These are phyloP conservation scores for Acleris sparsana DNA, from an alignment of 2,888 invertebrate genomes.

Conservation along the genomic window DNA sequence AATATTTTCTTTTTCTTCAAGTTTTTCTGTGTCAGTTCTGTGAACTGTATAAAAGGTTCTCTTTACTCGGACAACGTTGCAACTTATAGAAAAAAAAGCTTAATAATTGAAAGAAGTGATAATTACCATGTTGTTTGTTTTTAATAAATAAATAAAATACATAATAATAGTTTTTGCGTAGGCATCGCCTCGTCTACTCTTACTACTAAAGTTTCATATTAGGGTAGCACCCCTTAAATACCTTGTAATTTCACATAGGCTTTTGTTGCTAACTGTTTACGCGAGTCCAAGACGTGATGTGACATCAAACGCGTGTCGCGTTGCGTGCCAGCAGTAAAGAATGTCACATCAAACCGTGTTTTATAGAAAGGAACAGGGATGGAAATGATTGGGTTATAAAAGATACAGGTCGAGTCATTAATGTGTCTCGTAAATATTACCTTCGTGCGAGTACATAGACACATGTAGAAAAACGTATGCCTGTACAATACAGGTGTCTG, in stretches of 20 bases:
- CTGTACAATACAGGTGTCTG: neutral
- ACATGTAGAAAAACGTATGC: too few relatives aligned
- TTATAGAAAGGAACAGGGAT: conserved; percentile 21
- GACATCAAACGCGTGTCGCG: conserved; percentile 13
- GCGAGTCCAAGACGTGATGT: neutral
- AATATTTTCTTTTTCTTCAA: neutral
- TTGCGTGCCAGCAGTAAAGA: conserved; percentile 27
- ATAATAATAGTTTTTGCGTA: too few relatives aligned
- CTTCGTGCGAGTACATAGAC: neutral
- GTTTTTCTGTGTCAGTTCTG: neutral
- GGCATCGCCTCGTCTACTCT: neutral
- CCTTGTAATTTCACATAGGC: neutral
- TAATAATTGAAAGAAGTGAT: too few relatives aligned
- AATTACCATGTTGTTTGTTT: too few relatives aligned
- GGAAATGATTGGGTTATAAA: conserved; percentile 29
- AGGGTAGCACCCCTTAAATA: neutral
- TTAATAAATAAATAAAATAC: too few relatives aligned
- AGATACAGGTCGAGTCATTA: conserved; percentile 21
- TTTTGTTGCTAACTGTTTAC: neutral
- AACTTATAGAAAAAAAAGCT: too few relatives aligned
- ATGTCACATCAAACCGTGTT: conserved; percentile 22
- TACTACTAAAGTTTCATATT: neutral
- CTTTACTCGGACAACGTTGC: too few relatives aligned
- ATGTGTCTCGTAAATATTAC: neutral
- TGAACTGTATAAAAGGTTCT: too few relatives aligned